A percentile compares a stretch with the other conserved stretches of the same genome.
phyloP scores from a whole-genome alignment of 2,888 invertebrate species.

The Folsomia candida region DNA sequence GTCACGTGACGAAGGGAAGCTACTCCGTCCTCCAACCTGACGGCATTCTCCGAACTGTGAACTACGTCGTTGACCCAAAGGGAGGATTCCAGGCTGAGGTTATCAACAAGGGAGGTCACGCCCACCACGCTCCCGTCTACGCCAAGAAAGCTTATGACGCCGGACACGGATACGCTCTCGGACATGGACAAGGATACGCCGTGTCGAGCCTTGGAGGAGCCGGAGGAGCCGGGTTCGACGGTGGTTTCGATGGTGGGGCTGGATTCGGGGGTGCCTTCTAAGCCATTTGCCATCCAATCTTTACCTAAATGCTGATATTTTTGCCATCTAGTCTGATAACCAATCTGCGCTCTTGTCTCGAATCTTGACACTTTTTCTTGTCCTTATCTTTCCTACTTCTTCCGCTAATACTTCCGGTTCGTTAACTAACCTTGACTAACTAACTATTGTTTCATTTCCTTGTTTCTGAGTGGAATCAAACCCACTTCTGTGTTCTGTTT shows the following conservation, averaged over 20 bases:
- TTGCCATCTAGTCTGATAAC: too few relatives aligned
- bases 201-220: not conserved
- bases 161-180: not conserved
- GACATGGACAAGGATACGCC: not conserved
- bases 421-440: too few relatives aligned
- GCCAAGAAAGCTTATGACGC: conserved; percentile 7
- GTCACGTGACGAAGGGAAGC: conserved; percentile 30
- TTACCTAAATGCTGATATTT: too few relatives aligned
- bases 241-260: conserved; percentile 1
- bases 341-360: too few relatives aligned
- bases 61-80: conserved; percentile 10
- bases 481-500: too few relatives aligned
- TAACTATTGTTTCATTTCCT: too few relatives aligned
- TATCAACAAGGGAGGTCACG: conserved; percentile 29
- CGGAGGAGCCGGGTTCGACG: not conserved
- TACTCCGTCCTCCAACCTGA: conserved; percentile 28
- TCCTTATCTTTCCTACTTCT: too few relatives aligned
- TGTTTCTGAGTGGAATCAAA: too few relatives aligned
- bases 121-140: conserved; percentile 16
- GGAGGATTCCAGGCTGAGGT: conserved; percentile 32
- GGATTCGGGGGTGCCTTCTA: conserved; percentile 7
- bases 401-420: too few relatives aligned
- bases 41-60: conserved; percentile 29
- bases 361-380: too few relatives aligned
- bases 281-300: not conserved